Base-by-base conservation (phyloP, 1,140 invertebrate species). In the Drosophila asahinai region DNA sequence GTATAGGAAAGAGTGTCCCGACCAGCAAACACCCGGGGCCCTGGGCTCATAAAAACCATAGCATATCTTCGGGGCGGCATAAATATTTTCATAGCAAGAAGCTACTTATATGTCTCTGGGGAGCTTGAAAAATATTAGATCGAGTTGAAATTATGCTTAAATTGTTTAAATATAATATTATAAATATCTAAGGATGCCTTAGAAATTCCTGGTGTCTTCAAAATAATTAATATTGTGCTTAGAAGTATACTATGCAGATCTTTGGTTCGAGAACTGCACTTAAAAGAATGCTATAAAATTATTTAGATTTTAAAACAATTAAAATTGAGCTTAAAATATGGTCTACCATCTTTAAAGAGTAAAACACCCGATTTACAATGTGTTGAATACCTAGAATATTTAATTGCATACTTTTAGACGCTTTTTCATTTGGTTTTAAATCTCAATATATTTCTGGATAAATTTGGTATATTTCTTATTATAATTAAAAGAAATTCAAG, bases 1-100 rank as follows among this genome's bases (percentile, higher is more conserved):
- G 43, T 15, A 67, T 36, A 40, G 7, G 11, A 38, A 17, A 63
- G n/a, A 61, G 54, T 57, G 54, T 57, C 54, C 33, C 54, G 54
- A 57, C 54, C 54, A 42, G 14, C 14, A 40, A 57, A 38, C 54
- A 57, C 54, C 54, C 54, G 54, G 54, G 36, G 54, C 36, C 14
- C 19, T 25, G 2, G 40, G 19, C 19, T 57, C 36, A 25, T 57
- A n/a, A 40, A 25, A 57, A 22, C 8, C 54, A 57, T 22, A 57
- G 8, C 33, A 55, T 38, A 22, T 55, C 38, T 55, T 55, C 19
- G 2, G 7, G 2, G 19, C 19, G 33, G 14, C 14, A 22, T 7
- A 38, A 15, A 15, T 7, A n/a, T 22, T 22, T 38, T 55, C 19
- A 22, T 25, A 36, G 5, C 19, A 40, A 25, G 36, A 25, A 57